A percentile compares a stretch with the other conserved stretches of the same genome.
phyloP scores from a whole-genome alignment of 2,888 invertebrate genomes.

The Lydus trimaculatus region DNA sequence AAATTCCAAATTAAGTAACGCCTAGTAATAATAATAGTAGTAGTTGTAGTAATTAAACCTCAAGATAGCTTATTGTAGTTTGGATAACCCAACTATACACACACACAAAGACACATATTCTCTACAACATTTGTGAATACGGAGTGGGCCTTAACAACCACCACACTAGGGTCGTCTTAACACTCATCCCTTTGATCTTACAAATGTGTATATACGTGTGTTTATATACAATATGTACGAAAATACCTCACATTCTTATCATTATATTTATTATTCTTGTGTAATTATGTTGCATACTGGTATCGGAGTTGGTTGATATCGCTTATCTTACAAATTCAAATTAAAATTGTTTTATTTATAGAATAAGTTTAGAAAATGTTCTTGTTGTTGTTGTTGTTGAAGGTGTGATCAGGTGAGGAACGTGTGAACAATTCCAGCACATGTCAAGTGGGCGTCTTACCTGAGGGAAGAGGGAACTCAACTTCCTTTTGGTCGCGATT shows the following conservation, averaged over 20 bases:
- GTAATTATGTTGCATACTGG: conserved; percentile 57
- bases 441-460: conserved; percentile 51
- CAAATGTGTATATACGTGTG: conserved; percentile 39
- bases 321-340: conserved; percentile 32
- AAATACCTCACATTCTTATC: conserved; percentile 52
- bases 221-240: conserved; percentile 22
- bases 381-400: conserved; percentile 25
- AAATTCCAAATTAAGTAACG: conserved; percentile 62
- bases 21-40: conserved; percentile 16
- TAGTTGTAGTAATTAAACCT: conserved; percentile 59
- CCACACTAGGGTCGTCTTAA: conserved; percentile 14
- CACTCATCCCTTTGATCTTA: conserved; percentile 18
- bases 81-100: conserved; percentile 13
- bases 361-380: conserved; percentile 16
- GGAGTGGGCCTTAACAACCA: not conserved
- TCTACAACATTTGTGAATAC: conserved; percentile 15
- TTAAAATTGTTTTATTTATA: conserved; percentile 16
- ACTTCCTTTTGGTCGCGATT: conserved; percentile 49
- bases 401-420: conserved; percentile 44
- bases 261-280: conserved; percentile 57
- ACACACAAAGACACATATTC: conserved; percentile 4
- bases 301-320: conserved; percentile 47
- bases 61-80: conserved; percentile 58
- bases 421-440: conserved; percentile 56
- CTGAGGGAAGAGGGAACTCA: conserved; percentile 45